Evolutionary conservation across 35 echinoderm and acorn worm species (phyloP), one percentile per base, ranked within the genome.

Genomic region (Apostichopus japonicus): DNA sequence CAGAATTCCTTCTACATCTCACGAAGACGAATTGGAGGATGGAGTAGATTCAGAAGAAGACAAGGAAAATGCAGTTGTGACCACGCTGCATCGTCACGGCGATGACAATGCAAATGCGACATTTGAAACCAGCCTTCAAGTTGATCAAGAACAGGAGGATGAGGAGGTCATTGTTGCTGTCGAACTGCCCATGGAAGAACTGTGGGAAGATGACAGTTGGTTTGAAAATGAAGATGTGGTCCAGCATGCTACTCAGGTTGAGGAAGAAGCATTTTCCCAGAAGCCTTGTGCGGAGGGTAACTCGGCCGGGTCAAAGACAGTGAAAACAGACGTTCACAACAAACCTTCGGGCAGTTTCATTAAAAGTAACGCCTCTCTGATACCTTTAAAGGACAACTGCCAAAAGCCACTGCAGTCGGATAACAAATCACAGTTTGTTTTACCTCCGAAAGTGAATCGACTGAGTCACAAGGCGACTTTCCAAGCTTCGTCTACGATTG

Each of bases 171-270:
- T 61, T 6, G 57, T 61, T 0, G 63, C 63, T 67, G 71, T 19
- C 21, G 79, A 82, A 56, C 9, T 13, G 33, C 86, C 86, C 8
- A 79, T 91, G 90, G 55, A 77, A 53, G 90, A 58, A 15, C 52
- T 91, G 33, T 91, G 90, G 90, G 90, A 77, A 67, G 90, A 91
- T 58, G 90, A 91, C 51, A 91, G 90, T 58, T 91, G 90, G 90
- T 91, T 78, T 79, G 90, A 91, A 51, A 91, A 77, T 55, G 90
- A 91, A n/a, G 58, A 75, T 65, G 17, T 91, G 44, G 77, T 91
- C 14, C 24, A 19, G 9, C 75, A 79, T 17, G 90, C 90, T 23
- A 91, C 90, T 56, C 90, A 91, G 90, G 1, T 91, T 23, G 90
- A 90, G 55, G 88, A 77, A 59, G 51, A 91, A 91, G 90, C 71